Base-by-base conservation (phyloP, 2,888 invertebrate species). In the Acrocyrtus sp. region DNA sequence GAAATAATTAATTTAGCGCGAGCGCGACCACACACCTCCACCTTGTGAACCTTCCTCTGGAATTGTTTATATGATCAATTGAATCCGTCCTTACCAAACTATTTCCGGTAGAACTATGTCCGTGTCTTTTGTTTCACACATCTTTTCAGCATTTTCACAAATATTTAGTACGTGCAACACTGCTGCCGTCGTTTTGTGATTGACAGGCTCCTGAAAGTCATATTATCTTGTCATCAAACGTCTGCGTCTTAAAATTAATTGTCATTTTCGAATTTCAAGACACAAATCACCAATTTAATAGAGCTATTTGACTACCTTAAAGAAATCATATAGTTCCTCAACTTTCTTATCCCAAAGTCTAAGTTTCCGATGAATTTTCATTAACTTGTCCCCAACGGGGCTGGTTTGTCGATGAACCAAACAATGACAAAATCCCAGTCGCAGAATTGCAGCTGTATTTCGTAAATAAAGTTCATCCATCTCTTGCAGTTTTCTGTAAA, bases 361-460 rank as follows among this genome's bases (percentile, higher is more conserved):
- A 3, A 67, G 21, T 10, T 53, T 60, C n/a, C 53, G 17, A n/a
- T 67, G 67, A 29, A 67, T 67, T 17, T 22, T 51, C 60, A 67
- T 58, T 4, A 67, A 39, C 2, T 19, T 26, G 6, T 67, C 67
- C 3, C 67, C 67, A 4, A 67, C 51, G 17, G 67, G 24, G 45
- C 67, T 67, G 3, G 67, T 67, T 43, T 67, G 67, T 24, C 60
- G 67, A n/a, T 67, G 67, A 6, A 67, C 67, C n/a, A 67, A 21
- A 24, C 67, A 67, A 1, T 58, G 67, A 17, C 67, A 67, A 39
- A 67, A 67, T 0, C 67, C 67, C 22, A 67, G 51, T n/a, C 67
- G 41, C 26, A 67, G 53, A 45, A 67, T 67, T 1, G 58, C 67
- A 3, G 51, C 58, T 3, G 67, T 67, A 22, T 67, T 67, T 0